phyloP scores from a whole-genome alignment of 30 jellyfish, hydroid and myxozoan species.

The Morbakka virulenta region DNA sequence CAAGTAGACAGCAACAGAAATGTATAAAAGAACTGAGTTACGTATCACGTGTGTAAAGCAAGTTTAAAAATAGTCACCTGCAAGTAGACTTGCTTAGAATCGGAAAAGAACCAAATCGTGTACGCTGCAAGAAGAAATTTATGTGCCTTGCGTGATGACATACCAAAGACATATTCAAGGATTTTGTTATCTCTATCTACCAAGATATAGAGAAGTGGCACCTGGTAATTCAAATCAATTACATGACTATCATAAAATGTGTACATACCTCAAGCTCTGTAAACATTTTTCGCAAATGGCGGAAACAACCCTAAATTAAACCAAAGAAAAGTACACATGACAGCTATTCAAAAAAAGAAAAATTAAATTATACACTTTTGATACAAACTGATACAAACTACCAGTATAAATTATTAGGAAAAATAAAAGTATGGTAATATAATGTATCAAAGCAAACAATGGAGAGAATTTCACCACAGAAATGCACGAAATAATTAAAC shows the following conservation, averaged over 20 bases:
- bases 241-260: no score
- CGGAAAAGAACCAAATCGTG: not conserved
- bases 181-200: no score
- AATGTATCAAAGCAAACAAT: not conserved
- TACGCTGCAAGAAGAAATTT: not conserved
- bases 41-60: no score
- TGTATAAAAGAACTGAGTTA: no score
- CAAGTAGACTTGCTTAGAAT: no score
- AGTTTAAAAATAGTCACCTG: no score
- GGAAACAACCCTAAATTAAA: constrained; percentile 80
- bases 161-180: no score
- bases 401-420: not conserved
- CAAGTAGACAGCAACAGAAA: no score
- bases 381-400: not conserved
- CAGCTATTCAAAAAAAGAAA: not conserved
- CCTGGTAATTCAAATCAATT: no score
- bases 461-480: no score
- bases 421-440: not conserved
- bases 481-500: no score
- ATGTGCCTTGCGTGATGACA: not conserved
- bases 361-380: not conserved
- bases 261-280: constrained; percentile 97
- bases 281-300: constrained; percentile 86
- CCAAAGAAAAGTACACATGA: not conserved
- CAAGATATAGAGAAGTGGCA: no score